Percentiles rank a stretch among this genome's conserved stretches.
phyloP scores from a whole-genome alignment of 2,797 vertebrate genomes.

The Acrossocheilus fasciatus region DNA sequence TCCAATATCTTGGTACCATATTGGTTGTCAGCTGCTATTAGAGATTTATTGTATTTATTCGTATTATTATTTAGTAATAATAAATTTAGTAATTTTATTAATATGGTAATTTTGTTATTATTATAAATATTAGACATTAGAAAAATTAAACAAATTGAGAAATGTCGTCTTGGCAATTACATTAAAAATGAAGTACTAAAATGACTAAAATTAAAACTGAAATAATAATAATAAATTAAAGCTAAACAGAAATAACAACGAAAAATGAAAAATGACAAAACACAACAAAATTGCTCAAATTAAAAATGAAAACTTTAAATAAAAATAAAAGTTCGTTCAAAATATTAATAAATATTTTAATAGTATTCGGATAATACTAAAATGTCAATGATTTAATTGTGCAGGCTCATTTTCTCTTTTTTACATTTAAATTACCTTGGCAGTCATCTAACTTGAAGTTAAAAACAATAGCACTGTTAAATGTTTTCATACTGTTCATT shows the following conservation, averaged over 20 bases:
- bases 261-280: not conserved
- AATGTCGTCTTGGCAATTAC: not conserved
- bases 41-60: not conserved
- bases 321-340: not conserved
- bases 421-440: not conserved
- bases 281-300: not conserved
- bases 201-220: not conserved
- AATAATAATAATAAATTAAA: not conserved
- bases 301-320: not conserved
- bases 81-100: not conserved
- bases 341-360: not conserved
- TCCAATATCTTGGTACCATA: not conserved
- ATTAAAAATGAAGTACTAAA: not conserved
- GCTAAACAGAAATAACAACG: not conserved
- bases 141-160: not conserved
- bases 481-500: not conserved
- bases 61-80: not conserved
- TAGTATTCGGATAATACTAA: not conserved
- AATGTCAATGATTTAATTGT: not conserved
- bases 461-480: not conserved
- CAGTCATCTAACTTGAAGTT: not conserved
- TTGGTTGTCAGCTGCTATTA: not conserved
- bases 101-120: not conserved
- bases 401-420: not conserved
- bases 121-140: not conserved